A percentile compares a stretch with the other conserved stretches of the same genome.
Conservation (phyloP, 2,888 invertebrate species). For the Shargacucullia verbasci region DNA sequence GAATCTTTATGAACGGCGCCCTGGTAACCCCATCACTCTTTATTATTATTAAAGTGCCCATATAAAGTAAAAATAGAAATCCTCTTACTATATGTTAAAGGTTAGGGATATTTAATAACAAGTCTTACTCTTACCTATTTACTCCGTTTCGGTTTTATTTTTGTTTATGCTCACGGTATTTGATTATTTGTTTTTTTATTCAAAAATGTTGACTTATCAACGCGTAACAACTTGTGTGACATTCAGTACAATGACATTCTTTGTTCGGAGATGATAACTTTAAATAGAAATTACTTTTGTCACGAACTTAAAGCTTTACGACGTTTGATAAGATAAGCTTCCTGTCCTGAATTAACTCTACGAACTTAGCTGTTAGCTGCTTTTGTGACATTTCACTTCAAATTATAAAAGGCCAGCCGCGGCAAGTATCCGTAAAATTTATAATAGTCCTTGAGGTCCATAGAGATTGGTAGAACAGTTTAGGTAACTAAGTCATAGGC, state of each 20-base stretch:
- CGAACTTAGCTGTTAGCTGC: constrained; percentile 24
- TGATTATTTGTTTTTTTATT: constrained; percentile 16
- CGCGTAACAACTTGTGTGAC: constrained; percentile 16
- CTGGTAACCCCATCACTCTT: constrained; percentile 23
- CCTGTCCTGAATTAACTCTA: constrained; percentile 11
- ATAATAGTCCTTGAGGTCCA: constrained; percentile 18
- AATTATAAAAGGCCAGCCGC: constrained; percentile 21
- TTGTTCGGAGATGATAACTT: constrained; percentile 35
- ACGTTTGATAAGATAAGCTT: constrained; percentile 37
- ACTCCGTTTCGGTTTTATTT: constrained; percentile 5
- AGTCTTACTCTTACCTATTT: constrained; percentile 7
- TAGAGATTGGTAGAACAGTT: constrained; percentile 32
- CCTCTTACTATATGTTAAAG: neutral
- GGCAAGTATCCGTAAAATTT: constrained; percentile 34
- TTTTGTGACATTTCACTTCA: constrained; percentile 18
- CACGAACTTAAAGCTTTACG: constrained; percentile 31
- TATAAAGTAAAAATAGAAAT: constrained; percentile 31
- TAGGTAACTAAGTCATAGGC: constrained; percentile 48
- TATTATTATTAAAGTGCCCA: constrained; percentile 36
- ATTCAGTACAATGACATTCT: constrained; percentile 23
- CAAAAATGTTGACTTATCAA: constrained; percentile 7
- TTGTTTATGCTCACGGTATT: constrained; percentile 7
- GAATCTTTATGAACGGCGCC: constrained; percentile 39
- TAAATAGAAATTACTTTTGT: constrained; percentile 42
- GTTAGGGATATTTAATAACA: constrained; percentile 12